These are phyloP conservation scores for Apamea crenata DNA, from an alignment of 2,888 invertebrate genomes.

Conservation along the genomic window DNA sequence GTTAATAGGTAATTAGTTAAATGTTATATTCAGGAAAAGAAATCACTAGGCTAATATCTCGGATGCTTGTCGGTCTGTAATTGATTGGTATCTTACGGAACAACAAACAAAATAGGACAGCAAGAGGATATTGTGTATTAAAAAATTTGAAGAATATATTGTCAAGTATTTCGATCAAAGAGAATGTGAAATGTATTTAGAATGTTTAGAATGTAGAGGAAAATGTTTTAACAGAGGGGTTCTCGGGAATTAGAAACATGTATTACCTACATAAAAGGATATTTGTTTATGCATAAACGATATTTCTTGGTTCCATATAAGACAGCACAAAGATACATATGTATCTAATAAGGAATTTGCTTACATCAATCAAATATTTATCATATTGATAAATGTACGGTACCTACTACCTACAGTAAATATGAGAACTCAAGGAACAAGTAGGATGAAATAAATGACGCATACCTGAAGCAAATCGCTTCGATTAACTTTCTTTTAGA, in stretches of 20 bases:
- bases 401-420: conserved; percentile 19
- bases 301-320: conserved; percentile 2
- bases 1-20: neutral
- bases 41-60: neutral
- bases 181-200: neutral
- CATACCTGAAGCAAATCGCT: conserved; percentile 51
- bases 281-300: conserved; percentile 5
- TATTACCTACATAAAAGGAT: neutral
- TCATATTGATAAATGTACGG: conserved; percentile 31
- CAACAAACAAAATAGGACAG: neutral
- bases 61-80: neutral
- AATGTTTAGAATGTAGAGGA: neutral
- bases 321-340: conserved; percentile 20
- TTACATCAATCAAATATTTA: conserved; percentile 46
- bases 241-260: neutral
- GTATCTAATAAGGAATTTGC: conserved; percentile 19
- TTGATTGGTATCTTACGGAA: conserved; percentile 1
- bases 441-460: conserved; percentile 36
- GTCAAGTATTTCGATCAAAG: neutral
- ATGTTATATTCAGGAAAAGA: neutral
- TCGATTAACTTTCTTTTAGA: conserved; percentile 60
- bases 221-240: neutral
- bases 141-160: neutral
- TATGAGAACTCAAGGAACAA: conserved; percentile 39
- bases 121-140: too few relatives aligned